Evolutionary conservation across 37 sponge, comb jelly and placozoan genomes (phyloP), one percentile per base, ranked within the genome.

Genomic region (Dysidea cf. avara): DNA sequence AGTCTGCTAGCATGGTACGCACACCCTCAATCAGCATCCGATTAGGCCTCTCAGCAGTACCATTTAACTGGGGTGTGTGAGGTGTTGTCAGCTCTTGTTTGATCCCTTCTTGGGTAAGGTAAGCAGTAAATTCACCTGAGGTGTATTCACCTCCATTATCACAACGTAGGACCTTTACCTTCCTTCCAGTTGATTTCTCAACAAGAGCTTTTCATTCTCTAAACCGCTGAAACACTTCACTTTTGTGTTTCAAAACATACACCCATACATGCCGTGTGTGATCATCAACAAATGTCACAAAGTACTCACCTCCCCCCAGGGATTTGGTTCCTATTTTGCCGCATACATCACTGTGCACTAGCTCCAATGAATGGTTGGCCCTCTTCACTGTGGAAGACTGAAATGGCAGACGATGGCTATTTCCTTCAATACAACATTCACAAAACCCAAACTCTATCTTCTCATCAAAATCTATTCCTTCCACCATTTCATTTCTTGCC

Each of bases 311-410:
- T 64, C 81, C 66, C 34, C 81, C 73, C 34, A 81, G 72, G 26
- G 81, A 81, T 36, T 32, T 35, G 21, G 81, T 63, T 31, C 49
- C 61, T 37, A 81, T 71, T 55, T 71, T 63, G 9, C 81, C 81
- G 50, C 81, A 81, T 54, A 81, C 72, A 64, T 81, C 72, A 37
- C 72, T 81, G 59, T 81, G 81, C 7, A 81, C 49, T 17, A 81
- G 66, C 43, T 64, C 72, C 9, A 81, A 47, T 29, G 81, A 64
- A 18, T 71, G 24, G 24, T 39, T 31, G 32, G 81, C 53, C 52
- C 68, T 21, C 55, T 66, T 81, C 24, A 38, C 20, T 25, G 48
- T 50, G 14, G 21, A 33, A 12, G 39, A 18, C 40, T 64, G 53
- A 28, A 80, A 71, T 51, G 72, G 65, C 7, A 35, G 3, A 50